Percentiles rank a stretch among this genome's conserved stretches.
Conservation (phyloP, 53 echinoderm and acorn worm species). For the Astropecten irregularis region DNA sequence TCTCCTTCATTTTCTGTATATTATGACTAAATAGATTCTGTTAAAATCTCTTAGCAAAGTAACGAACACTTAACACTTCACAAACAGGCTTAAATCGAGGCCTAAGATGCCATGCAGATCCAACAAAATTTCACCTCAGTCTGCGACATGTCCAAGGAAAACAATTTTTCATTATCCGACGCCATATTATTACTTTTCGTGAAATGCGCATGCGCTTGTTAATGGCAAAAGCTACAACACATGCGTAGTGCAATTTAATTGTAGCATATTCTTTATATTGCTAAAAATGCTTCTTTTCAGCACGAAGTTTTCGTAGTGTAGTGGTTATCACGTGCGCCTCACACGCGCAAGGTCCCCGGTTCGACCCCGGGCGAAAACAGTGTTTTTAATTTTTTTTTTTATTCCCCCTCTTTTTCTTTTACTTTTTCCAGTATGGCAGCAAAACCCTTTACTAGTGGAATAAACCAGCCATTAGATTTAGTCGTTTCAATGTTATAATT, state of each 20-base stretch:
- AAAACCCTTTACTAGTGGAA: no score
- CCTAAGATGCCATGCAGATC: constrained; percentile 42
- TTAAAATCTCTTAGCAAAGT: neutral
- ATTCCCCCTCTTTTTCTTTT: neutral
- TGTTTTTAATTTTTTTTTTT: constrained; percentile 12
- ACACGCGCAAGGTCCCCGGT: constrained; percentile 94
- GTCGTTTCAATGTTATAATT: no score
- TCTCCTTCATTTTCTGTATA: constrained; percentile 14
- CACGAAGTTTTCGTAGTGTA: constrained; percentile 84
- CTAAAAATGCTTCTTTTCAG: neutral
- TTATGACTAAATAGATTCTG: neutral
- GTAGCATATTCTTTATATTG: neutral
- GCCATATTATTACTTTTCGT: constrained; percentile 47
- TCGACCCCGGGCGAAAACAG: constrained; percentile 84
- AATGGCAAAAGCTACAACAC: constrained; percentile 7
- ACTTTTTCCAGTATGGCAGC: neutral
- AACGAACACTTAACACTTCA: neutral
- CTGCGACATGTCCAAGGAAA: constrained; percentile 52
- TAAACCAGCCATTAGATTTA: no score
- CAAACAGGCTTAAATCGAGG: neutral
- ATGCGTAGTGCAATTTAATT: constrained; percentile 14
- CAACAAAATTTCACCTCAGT: constrained; percentile 56
- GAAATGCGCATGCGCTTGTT: constrained; percentile 37
- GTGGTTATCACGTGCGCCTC: constrained; percentile 91
- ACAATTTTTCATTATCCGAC: constrained; percentile 60